Base-by-base conservation (phyloP, 2,113 vertebrate genomes). In the Nibea coibor region DNA sequence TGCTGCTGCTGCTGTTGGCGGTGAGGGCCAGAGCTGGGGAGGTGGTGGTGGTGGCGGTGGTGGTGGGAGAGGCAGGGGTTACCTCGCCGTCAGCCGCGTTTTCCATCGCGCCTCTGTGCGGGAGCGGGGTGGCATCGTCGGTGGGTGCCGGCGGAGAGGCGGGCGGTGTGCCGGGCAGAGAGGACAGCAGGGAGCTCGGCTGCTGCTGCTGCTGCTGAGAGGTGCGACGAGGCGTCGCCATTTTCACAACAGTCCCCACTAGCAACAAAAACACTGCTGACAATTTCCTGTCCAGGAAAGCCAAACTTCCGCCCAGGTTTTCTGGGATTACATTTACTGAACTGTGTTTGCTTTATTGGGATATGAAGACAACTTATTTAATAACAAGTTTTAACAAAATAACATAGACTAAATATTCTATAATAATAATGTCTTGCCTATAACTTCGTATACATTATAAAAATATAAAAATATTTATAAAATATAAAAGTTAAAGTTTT, bases 221-320 rank as follows among this genome's bases (percentile, higher is more conserved):
- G 56, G 85, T 78, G 88, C 92, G 92, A 89, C 92, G 92, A 92
- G 88, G 75, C 75, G 90, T 91, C 92, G 92, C 92, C 92, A 93
- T 93, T 92, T 93, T 91, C 88, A 88, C 90, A 90, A 84, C 89
- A 86, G 81, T 92, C 84, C 89, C 89, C 85, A 91, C 82, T 87
- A 83, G 92, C 91, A 92, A 92, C 91, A 91, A 82, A 79, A 89
- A 93, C 89, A 91, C 82, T 54, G 86, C n/a, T 80, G 91, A 92
- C 89, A 72, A 26, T 26, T 91, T 93, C 92, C 92, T 81, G 84
- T 9, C 10, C 6, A 26, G 59, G 50, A 56, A 56, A 75, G 3
- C 2, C 54, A 11, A 62, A 88, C 88, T 92, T 93, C 92, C 92
- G 92, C 45, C 77, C 4, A 1, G 57, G n/a, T 3, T 73, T 4